phyloP scores from a whole-genome alignment of 2,113 vertebrate genomes.

The Choloepus hoffmanni region DNA sequence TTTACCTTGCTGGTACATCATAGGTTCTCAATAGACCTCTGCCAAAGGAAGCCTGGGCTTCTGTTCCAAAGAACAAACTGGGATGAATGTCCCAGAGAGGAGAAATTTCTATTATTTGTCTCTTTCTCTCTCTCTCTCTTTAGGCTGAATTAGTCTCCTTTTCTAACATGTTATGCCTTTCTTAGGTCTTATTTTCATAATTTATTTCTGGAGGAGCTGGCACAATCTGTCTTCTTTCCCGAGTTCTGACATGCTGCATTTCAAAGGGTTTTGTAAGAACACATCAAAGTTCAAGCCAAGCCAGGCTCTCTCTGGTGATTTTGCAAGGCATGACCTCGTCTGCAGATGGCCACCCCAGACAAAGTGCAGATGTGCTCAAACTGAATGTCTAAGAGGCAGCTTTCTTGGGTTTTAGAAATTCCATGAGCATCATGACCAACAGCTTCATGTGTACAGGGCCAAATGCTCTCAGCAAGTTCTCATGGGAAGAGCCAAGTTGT shows the following conservation, averaged over 20 bases:
- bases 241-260: not conserved
- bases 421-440: slow-evolving; percentile 28
- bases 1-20: not conserved
- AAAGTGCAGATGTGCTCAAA: not conserved
- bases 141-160: not conserved
- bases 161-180: not conserved
- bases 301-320: slow-evolving; percentile 52
- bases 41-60: not conserved
- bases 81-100: not conserved
- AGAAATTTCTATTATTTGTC: not conserved
- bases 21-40: not conserved
- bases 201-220: not conserved
- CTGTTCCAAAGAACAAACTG: not conserved
- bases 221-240: slow-evolving; percentile 9
- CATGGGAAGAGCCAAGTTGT: not conserved
- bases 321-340: slow-evolving; percentile 39
- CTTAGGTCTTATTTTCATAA: not conserved
- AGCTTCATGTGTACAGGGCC: not conserved
- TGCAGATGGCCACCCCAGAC: not conserved
- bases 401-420: not conserved
- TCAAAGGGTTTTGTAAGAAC: not conserved
- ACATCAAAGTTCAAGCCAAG: slow-evolving; percentile 70
- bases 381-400: not conserved
- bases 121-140: not conserved
- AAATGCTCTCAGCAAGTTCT: not conserved